A percentile compares a stretch with the other conserved stretches of the same genome.
Conservation (phyloP, 1,140 invertebrate genomes). For the Formica exsecta region DNA sequence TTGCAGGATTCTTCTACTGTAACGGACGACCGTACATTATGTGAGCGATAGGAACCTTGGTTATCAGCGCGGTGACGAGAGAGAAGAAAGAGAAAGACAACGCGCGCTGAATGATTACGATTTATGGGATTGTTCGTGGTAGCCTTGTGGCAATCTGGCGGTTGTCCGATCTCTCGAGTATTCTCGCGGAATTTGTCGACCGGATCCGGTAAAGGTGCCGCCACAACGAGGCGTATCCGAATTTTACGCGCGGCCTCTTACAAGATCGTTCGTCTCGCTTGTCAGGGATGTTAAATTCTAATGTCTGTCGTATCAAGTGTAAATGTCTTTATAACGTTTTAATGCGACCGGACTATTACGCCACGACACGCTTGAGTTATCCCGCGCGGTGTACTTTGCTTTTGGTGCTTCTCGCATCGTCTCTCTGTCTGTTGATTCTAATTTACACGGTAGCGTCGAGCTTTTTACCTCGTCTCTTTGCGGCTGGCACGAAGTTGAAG, state of each 20-base stretch:
- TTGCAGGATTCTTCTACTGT: constrained; percentile 50
- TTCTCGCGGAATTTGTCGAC: constrained; percentile 21
- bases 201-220: constrained; percentile 39
- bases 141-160: constrained; percentile 30
- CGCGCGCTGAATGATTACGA: constrained; percentile 63
- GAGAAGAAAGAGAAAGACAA: background rate
- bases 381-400: constrained; percentile 26
- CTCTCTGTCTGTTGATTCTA: constrained; percentile 27
- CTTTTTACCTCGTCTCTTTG: constrained; percentile 40
- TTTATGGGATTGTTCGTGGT: constrained; percentile 60
- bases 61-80: constrained; percentile 56
- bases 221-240: constrained; percentile 34
- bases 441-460: constrained; percentile 40
- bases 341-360: constrained; percentile 52
- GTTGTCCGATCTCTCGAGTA: constrained; percentile 31
- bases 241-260: constrained; percentile 1
- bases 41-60: constrained; percentile 20
- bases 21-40: constrained; percentile 60
- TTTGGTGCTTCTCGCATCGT: constrained; percentile 23
- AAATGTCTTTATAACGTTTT: constrained; percentile 50
- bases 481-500: background rate
- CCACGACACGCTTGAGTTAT: constrained; percentile 16
- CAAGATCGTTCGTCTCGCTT: constrained; percentile 24
- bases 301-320: constrained; percentile 9
- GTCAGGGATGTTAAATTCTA: constrained; percentile 8